Base-by-base conservation (phyloP, 2,888 invertebrate species). In the Ennomos quercinarius region DNA sequence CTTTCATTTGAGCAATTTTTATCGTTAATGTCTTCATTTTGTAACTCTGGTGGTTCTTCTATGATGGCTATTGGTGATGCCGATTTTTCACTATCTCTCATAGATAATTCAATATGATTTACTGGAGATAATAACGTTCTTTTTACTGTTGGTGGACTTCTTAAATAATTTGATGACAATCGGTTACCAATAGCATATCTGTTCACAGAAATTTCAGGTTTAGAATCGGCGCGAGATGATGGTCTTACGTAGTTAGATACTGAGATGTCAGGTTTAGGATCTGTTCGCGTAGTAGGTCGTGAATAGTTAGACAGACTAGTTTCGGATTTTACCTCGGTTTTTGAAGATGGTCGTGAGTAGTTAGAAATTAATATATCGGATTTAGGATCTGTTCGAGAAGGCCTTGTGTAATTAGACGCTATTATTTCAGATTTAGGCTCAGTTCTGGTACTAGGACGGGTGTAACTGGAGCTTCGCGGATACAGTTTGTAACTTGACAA, bases 401-500 rank as follows among this genome's bases (percentile, higher is more conserved):
- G 47, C 12, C 55, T 47, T 12, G 58, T 9, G 38, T 56, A 61
- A 35, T 52, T 61, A 36, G 60, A 70, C 17, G 73, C 57, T 10
- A 78, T 73, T 4, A 81, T 66, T 61, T 83, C 83, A 27, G 84
- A 77, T 58, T 84, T 84, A 3, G 72, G 67, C 52, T 83, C 83
- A 50, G 76, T 63, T 66, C 77, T 76, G 34, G 78, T 68, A 35
- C 74, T 58, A 46, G 81, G 78, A 39, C 64, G 55, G n/a, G 84
- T 77, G 54, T 90, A 91, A 73, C 79, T 88, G 49, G 89, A 77
- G 53, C 87, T 81, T 71, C 93, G 86, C 37, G 94, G 93, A 72
- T 94, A 94, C 42, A 94, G 75, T 80, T 94, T 93, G 72, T 92
- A 93, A 72, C 84, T 92, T 60, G 92, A 87, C 77, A 93, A 78